These are phyloP conservation scores for Labroides dimidiatus DNA, from an alignment of 2,797 vertebrate genomes.

Conservation along the genomic window DNA sequence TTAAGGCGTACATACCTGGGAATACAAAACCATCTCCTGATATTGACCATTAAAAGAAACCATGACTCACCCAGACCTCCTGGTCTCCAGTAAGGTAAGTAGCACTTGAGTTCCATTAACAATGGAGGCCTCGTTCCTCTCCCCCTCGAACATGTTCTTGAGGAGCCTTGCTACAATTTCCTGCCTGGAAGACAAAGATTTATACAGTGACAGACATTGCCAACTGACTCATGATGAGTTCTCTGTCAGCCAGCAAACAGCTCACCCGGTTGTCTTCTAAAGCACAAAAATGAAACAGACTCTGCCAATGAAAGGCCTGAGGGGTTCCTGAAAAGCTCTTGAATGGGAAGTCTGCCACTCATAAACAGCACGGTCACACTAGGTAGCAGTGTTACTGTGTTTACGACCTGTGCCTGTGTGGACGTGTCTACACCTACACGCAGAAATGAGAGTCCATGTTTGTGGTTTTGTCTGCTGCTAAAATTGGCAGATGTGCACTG, in stretches of 20 bases:
- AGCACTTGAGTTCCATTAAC: constrained; percentile 96
- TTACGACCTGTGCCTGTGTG: constrained; percentile 4
- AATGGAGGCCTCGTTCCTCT: constrained; percentile 90
- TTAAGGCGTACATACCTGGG: no score
- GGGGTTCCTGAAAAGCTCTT: not conserved
- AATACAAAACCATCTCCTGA: not conserved
- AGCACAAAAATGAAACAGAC: constrained; percentile 16
- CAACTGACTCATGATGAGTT: not conserved
- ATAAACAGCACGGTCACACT: not conserved
- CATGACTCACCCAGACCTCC: constrained; percentile 90
- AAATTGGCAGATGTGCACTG: no score
- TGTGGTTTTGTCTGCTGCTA: no score
- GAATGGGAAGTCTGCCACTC: not conserved
- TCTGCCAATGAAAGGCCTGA: constrained; percentile 2
- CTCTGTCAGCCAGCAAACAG: not conserved
- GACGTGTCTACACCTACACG: not conserved
- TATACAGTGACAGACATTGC: not conserved
- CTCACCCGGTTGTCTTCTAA: not conserved
- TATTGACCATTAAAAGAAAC: not conserved
- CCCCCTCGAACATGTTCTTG: constrained; percentile 94
- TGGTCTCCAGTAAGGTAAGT: constrained; percentile 93
- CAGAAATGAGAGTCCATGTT: no score
- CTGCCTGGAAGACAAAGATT: constrained; percentile 82
- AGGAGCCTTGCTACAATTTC: constrained; percentile 94
- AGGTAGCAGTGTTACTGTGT: not conserved